Base-by-base conservation (phyloP, 2,888 invertebrate genomes). In the Drosophila mimica region DNA sequence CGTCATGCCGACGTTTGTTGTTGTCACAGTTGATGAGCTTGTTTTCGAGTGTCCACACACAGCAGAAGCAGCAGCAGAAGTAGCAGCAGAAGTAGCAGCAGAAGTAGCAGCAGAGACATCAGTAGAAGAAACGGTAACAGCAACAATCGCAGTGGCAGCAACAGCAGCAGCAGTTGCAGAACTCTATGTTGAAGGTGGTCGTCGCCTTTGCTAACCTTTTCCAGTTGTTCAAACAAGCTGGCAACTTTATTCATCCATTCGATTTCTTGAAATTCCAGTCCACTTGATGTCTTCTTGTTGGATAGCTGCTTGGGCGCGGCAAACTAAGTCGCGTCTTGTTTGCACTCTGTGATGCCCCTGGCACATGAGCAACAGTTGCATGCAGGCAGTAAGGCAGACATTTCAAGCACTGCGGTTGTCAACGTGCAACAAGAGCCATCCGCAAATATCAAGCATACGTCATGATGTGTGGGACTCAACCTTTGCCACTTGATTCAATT, bases 321-420 rank as follows among this genome's bases (percentile, higher is more conserved):
- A 46, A 46, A 33, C 31, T 13, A 28, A 54, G 58, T 40, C 48
- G 53, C 70, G 46, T 34, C 58, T 49, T 79, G 69, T 68, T 70
- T 66, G 48, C 58, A 53, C 74, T 58, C 53, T 54, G 63, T 76
- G 73, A 64, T 73, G 73, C 70, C 73, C 17, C 34, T 74, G 43
- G 64, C 64, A 70, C 72, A 72, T 78, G 82, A 86, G 83, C 83
- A 84, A 83, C 83, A 84, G 89, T 88, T 88, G 81, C 84, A 86
- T 13, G 17, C 56, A 46, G 15, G 46, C 46, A 46, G 46, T 25
- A 33, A 38, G 48, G 33, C 28, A 66, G 34, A 28, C n/a, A 31
- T 59, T 74, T 82, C 64, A 82, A 69, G 66, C 58, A 59, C 75
- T 70, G 63, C 65, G 60, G 68, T 61, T 73, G 69, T 30, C 68